Percentiles rank a stretch among this genome's conserved stretches.
Evolutionary conservation across 2,888 invertebrate genomes (phyloP).

Genomic region (Calameuta filiformis): DNA sequence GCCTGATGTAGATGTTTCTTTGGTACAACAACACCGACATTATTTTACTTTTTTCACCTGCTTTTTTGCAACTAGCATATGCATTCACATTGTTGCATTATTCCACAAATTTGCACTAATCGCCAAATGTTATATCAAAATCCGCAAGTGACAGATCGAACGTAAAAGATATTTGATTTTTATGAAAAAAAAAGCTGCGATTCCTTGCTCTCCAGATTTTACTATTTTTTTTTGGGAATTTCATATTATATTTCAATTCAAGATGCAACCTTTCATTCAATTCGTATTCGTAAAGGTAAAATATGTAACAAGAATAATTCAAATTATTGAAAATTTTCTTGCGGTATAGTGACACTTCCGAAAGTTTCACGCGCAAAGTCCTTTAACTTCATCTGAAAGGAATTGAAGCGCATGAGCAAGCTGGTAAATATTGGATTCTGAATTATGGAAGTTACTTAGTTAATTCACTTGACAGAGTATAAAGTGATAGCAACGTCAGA

Average conservation of each 20-base stretch:
- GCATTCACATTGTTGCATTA: not conserved
- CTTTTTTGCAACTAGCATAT: not conserved
- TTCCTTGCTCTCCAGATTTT: too few relatives aligned
- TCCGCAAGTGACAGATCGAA: too few relatives aligned
- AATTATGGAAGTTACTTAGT: not conserved
- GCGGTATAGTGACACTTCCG: not conserved
- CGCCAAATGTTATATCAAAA: not conserved
- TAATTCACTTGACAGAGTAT: not conserved
- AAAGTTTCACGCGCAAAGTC: not conserved
- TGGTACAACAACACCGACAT: not conserved
- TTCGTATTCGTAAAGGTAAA: not conserved
- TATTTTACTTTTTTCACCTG: not conserved
- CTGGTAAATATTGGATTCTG: not conserved
- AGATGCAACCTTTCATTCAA: too few relatives aligned
- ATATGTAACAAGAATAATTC: not conserved
- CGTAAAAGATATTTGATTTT: too few relatives aligned
- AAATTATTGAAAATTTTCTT: not conserved
- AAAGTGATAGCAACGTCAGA: not conserved
- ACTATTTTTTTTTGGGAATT: too few relatives aligned
- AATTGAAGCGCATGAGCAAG: not conserved
- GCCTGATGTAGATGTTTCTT: not conserved
- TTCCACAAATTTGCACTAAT: conserved; percentile 29
- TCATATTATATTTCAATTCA: too few relatives aligned
- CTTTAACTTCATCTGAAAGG: not conserved
- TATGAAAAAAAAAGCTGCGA: too few relatives aligned